Conservation (phyloP, 2,113 vertebrate species). For the Rhagologus leucostigma region DNA sequence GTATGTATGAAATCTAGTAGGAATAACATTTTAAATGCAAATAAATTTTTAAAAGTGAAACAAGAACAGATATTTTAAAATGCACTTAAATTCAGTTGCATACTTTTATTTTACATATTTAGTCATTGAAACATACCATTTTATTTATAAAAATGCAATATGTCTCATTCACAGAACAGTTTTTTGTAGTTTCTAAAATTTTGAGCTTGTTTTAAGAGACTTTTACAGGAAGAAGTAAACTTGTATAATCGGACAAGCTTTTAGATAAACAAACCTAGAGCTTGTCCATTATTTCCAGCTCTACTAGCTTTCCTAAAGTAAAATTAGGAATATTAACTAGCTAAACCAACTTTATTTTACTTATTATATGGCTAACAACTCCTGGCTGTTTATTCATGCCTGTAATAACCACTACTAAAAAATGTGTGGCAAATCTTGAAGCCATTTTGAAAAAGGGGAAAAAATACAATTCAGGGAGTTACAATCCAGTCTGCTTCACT, state of each 20-base stretch:
- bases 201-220: background rate
- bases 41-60: background rate
- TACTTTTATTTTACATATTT: background rate
- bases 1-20: background rate
- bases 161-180: rapidly evolving
- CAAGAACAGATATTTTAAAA: background rate
- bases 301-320: background rate
- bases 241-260: background rate
- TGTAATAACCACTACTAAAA: background rate
- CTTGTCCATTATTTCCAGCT: background rate
- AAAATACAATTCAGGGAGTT: background rate
- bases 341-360: background rate
- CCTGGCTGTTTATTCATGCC: background rate
- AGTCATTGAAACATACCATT: background rate
- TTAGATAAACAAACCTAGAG: background rate
- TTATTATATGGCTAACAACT: background rate
- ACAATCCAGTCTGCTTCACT: background rate
- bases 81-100: background rate
- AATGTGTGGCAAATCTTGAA: background rate
- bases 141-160: background rate
- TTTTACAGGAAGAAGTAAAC: background rate
- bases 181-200: background rate
- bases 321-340: background rate
- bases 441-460: background rate
- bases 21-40: background rate